Base-by-base conservation (phyloP, 2,797 vertebrate species). In the Megaceryle alcyon region DNA sequence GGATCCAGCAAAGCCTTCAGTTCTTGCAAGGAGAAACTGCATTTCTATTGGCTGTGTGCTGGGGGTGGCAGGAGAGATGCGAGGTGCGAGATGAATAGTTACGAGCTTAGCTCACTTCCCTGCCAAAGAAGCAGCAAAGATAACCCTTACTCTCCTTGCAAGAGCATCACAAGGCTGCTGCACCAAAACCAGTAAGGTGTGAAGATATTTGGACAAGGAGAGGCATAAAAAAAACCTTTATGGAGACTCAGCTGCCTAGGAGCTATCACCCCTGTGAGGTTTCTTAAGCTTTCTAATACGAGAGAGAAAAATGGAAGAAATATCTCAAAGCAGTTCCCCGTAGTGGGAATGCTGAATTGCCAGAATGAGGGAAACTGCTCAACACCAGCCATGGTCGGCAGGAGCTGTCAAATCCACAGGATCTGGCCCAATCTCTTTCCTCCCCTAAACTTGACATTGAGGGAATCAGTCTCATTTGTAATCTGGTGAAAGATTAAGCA, bases 401-500 rank as follows among this genome's bases (percentile, higher is more conserved):
- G 10, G 56, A 94, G 53, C 60, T 29, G 4, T 71, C 71, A 94
- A 48, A 92, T 82, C 69, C 43, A 12, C 70, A 88, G 72, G 57
- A 75, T 86, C 69, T 78, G 57, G 44, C 57, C 76, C 39, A 1
- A 71, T 83, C 69, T 54, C 20, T 72, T 82, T 82, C 60, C 46
- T 91, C 48, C 23, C 43, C 64, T 2, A 1, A 43, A 39, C 33
- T 51, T 6, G 4, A 46, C 73, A 54, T 33, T 46, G n/a, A 54
- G 69, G 75, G 68, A 94, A 70, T 21, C 10, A 10, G 70, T 86
- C 65, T 96, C 41, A 87, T 94, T 94, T 96, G 81, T 93, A 80
- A 59, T 61, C 75, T 91, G 95, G 37, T 92, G 94, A 94, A 93
- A 96, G 96, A 95, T 95, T 72, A 80, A 96, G 78, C 75, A 95